Evolutionary conservation across 2,797 vertebrate genomes (phyloP).

Genomic region (Macropodus opercularis): DNA sequence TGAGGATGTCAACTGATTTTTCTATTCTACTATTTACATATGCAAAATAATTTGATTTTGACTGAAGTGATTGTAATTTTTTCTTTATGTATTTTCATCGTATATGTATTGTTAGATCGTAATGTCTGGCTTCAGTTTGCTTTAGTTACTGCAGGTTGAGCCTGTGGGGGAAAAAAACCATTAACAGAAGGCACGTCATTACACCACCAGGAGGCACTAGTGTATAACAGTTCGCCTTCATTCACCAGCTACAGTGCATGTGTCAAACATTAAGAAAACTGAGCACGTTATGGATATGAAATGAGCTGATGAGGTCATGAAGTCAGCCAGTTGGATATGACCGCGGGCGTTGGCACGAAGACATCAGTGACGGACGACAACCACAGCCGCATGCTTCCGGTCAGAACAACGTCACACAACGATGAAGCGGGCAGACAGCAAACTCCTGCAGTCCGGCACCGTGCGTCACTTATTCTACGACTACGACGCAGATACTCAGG

Average conservation of each 20-base stretch:
- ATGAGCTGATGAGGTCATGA: too few species aligned
- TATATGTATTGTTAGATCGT: slow-evolving; percentile 9
- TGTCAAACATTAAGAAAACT: slow-evolving; percentile 17
- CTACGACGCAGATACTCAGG: slow-evolving; percentile 71
- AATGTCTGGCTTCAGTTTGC: slow-evolving; percentile 11
- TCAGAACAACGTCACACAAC: slow-evolving; percentile 52
- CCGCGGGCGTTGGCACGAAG: slow-evolving; percentile 56
- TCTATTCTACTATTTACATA: too few species aligned
- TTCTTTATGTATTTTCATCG: neutral
- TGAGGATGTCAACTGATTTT: too few species aligned
- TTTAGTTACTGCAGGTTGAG: slow-evolving; percentile 23
- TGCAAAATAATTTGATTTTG: neutral
- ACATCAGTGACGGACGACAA: slow-evolving; percentile 63
- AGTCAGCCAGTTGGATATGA: slow-evolving; percentile 81
- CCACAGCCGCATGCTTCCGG: slow-evolving; percentile 83
- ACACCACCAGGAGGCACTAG: slow-evolving; percentile 69
- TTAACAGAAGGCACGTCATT: slow-evolving; percentile 34
- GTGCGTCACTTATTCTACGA: slow-evolving; percentile 73
- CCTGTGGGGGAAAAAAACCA: slow-evolving; percentile 31
- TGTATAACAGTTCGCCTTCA: slow-evolving; percentile 38
- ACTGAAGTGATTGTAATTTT: neutral
- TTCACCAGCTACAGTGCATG: slow-evolving; percentile 32
- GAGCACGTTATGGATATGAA: slow-evolving; percentile 39
- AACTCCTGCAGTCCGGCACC: slow-evolving; percentile 73
- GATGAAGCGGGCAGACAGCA: slow-evolving; percentile 64